Percentiles rank a stretch among this genome's conserved stretches.
phyloP scores from a whole-genome alignment of 2,888 invertebrate genomes.

The Lasius fuliginosus region DNA sequence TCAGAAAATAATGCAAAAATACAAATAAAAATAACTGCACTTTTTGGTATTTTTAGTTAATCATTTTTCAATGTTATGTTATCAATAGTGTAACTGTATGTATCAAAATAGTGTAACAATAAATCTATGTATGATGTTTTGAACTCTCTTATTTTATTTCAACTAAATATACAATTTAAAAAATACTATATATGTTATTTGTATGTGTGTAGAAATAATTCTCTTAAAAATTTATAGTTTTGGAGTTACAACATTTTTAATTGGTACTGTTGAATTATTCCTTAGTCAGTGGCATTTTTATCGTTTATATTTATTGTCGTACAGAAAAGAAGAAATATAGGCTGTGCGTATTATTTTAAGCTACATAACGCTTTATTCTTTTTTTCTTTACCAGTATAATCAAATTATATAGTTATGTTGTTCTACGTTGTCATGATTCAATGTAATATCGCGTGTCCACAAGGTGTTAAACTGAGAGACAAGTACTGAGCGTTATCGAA shows the following conservation, averaged over 20 bases:
- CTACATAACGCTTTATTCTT: background rate
- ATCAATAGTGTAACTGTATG: background rate
- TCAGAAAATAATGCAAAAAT: background rate
- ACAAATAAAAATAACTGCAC: background rate
- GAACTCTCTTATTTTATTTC: background rate
- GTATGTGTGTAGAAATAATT: background rate
- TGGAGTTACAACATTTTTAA: background rate
- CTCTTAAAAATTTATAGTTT: background rate
- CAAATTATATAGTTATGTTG: conserved; percentile 11
- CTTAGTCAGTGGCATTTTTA: conserved; percentile 12
- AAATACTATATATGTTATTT: background rate
- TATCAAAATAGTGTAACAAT: background rate
- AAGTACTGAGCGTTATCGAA: conserved; percentile 43
- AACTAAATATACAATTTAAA: background rate
- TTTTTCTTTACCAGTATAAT: background rate
- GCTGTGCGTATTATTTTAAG: conserved; percentile 33
- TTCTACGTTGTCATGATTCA: background rate
- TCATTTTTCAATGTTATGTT: background rate
- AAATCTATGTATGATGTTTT: background rate
- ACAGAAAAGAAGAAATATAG: conserved; percentile 31
- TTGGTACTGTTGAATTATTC: conserved; percentile 10
- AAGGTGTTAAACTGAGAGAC: conserved; percentile 38
- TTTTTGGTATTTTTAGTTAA: background rate
- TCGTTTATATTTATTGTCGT: conserved; percentile 15
- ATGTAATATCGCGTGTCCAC: conserved; percentile 29